Conservation (phyloP, 2,888 invertebrate genomes). For the Pyrrhosoma nymphula region DNA sequence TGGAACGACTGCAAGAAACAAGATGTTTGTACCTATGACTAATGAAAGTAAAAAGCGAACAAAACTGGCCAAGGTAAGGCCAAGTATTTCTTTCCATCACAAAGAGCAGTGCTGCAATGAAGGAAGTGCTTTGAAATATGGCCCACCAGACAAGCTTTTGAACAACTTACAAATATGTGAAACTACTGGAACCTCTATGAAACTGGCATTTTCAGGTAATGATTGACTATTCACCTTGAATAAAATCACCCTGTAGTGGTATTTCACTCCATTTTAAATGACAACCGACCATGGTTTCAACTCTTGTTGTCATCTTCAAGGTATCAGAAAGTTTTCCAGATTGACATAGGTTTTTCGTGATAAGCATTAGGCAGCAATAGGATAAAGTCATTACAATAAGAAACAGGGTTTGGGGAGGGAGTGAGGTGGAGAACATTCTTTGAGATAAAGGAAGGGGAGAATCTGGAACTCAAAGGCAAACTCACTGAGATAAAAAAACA, state of each 20-base stretch:
- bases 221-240: background rate
- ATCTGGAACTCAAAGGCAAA: too few species aligned
- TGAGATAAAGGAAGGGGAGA: too few species aligned
- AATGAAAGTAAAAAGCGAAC: background rate
- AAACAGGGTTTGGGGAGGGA: too few species aligned
- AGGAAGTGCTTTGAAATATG: conserved; percentile 12
- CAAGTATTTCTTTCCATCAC: background rate
- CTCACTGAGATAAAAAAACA: too few species aligned
- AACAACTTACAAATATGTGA: background rate
- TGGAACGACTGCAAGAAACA: background rate
- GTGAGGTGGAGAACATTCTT: too few species aligned
- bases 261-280: background rate
- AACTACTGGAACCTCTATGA: background rate
- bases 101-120: background rate
- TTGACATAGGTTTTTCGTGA: too few species aligned
- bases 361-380: too few species aligned
- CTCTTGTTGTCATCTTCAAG: too few species aligned
- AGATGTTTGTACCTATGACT: conserved; percentile 9
- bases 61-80: background rate
- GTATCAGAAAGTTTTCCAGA: too few species aligned
- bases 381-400: too few species aligned
- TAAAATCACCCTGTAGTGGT: background rate
- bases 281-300: background rate
- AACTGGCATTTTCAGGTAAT: conserved; percentile 46
- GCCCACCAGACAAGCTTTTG: background rate